Conservation (phyloP, 1,140 invertebrate species). For the Mya arenaria region DNA sequence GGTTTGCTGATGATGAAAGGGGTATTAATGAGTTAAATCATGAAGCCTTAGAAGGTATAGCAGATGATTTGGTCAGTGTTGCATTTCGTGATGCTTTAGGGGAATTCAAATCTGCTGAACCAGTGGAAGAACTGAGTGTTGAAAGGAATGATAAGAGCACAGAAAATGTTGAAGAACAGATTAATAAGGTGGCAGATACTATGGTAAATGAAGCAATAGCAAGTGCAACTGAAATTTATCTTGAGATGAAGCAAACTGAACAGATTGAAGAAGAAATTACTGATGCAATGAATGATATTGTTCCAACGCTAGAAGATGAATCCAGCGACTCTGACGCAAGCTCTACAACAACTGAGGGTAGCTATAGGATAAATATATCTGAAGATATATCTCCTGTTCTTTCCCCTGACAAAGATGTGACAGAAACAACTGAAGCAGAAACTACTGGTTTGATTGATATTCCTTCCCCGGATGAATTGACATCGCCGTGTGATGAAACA, state of each 20-base stretch:
- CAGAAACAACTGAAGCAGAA: not conserved
- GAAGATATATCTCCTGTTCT: constrained; percentile 7
- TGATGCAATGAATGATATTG: constrained; percentile 6
- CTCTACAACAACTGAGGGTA: constrained; percentile 68
- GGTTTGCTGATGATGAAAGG: constrained; percentile 5
- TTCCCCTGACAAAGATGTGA: constrained; percentile 28
- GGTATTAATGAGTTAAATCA: not conserved
- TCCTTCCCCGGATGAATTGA: not conserved
- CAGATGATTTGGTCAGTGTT: constrained; percentile 15
- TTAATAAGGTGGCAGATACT: constrained; percentile 21
- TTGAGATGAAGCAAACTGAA: not conserved
- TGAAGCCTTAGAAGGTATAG: constrained; percentile 35
- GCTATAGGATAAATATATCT: constrained; percentile 54
- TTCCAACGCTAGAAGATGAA: not conserved
- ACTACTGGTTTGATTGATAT: not conserved
- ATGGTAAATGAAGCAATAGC: constrained; percentile 33
- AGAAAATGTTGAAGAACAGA: not conserved
- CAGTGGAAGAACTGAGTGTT: not conserved
- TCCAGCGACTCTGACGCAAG: constrained; percentile 58
- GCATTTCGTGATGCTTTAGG: not conserved
- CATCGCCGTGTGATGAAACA: not conserved
- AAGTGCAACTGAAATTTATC: constrained; percentile 33
- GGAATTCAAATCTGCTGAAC: not conserved
- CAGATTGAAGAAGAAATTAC: constrained; percentile 21
- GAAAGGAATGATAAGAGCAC: not conserved